Base-by-base conservation (phyloP, 37 sponge, comb jelly and placozoan species). In the Beroe forskalii region DNA sequence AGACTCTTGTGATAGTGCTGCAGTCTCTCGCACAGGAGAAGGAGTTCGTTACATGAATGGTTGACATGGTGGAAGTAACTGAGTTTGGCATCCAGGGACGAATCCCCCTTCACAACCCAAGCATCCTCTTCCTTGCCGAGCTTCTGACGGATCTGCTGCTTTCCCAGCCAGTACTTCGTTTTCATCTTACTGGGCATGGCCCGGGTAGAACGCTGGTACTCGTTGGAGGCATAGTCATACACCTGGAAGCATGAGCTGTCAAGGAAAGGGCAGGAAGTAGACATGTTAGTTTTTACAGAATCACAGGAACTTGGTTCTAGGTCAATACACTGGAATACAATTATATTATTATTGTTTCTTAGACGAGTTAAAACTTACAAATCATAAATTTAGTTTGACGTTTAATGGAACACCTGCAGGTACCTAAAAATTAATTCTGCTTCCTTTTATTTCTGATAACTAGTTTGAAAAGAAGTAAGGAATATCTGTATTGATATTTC, bases 31-130 rank as follows among this genome's bases (percentile, higher is more conserved):
- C 72, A 69, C 38, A 69, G 39, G 37, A 32, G 38, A 4, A 69
- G 19, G 1, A 69, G 39, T 17, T 69, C 38, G 39, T 69, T 69
- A 69, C 72, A 69, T 17, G 72, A 69, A 2, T 69, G 19, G 38
- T 69, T 69, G 37, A 69, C 72, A 36, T 69, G 72, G 32, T 69
- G 72, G 32, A 36, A 69, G 72, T 69, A 69, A 33, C 39, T 69
- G 38, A 69, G 72, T 35, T 69, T 69, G 38, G 72, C 72, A 69
- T 69, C 72, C 28, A 69, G 72, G 8, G 72, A 69, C 4, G 72
- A 69, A 17, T 69, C 72, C 12, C 72, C 72, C 72, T 69, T 69
- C 38, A 69, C 72, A 32, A 69, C 72, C 72, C 72, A 69, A 2
- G 8, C 37, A 33, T 69, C 72, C 39, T 69, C 72, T 32, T 69